A percentile compares a stretch with the other conserved stretches of the same genome.
phyloP scores from a whole-genome alignment of 2,113 vertebrate genomes.

The Vicugna pacos region DNA sequence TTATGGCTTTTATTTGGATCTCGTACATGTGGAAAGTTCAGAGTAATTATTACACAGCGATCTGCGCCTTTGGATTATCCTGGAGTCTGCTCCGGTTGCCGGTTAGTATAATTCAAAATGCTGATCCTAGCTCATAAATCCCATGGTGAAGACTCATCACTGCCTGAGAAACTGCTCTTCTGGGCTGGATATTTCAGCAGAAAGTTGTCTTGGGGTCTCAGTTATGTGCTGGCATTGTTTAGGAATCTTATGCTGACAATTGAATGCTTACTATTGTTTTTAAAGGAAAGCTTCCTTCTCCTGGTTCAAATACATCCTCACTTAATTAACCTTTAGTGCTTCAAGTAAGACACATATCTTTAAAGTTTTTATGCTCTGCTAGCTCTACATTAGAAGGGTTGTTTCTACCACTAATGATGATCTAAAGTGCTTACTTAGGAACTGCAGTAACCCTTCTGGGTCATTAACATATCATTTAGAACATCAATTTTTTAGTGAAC shows the following conservation, averaged over 20 bases:
- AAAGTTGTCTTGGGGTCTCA: conserved; percentile 30
- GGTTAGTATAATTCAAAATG: conserved; percentile 42
- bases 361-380: conserved; percentile 63
- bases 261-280: conserved; percentile 62
- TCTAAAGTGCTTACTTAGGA: conserved; percentile 73
- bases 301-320: conserved; percentile 57
- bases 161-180: conserved; percentile 19
- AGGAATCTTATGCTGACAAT: conserved; percentile 50
- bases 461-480: conserved; percentile 65
- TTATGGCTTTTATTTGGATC: conserved; percentile 41
- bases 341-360: conserved; percentile 68
- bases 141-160: not conserved
- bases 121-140: conserved; percentile 47
- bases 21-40: not conserved
- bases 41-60: conserved; percentile 10
- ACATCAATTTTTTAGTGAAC: conserved; percentile 37
- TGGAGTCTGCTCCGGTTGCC: not conserved
- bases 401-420: conserved; percentile 51
- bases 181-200: conserved; percentile 41
- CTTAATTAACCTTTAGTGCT: conserved; percentile 77
- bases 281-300: conserved; percentile 56
- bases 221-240: conserved; percentile 47
- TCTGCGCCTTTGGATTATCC: conserved; percentile 57
- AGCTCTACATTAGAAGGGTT: conserved; percentile 52
- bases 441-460: conserved; percentile 58